Evolutionary conservation across 2,797 vertebrate genomes (phyloP), one percentile per base, ranked within the genome.

Genomic region (Setipinna tenuifilis): DNA sequence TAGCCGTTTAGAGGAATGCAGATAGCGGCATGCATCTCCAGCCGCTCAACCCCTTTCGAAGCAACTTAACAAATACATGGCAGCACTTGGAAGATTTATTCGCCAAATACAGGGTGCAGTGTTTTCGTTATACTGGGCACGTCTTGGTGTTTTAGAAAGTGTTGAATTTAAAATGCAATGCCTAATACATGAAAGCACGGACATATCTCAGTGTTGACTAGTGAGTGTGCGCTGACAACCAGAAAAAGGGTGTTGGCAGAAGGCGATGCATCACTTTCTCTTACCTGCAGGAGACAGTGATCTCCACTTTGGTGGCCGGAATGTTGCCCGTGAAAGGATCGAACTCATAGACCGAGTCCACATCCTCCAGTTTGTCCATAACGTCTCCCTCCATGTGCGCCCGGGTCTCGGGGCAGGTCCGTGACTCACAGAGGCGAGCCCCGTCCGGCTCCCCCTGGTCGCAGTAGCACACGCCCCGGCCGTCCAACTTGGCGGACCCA

Each of bases 201-300:
- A 7, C 16, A 7, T 75, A 75, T 41, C 1, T 35, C 6, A 35
- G 68, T 41, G 28, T 10, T 75, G 31, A 17, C 19, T 31, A 2
- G 68, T 41, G 28, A 10, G 28, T 35, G 28, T 17, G 25, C 17
- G 28, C 28, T 75, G 28, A 19, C 28, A 41, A 75, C 28, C 14
- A 41, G 68, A 54, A 75, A 71, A 35, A 75, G 68, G 68, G 68
- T 75, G 68, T 75, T 75, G 68, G 68, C 68, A 75, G 14, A 19
- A 41, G 3, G 25, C 28, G 28, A 75, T 75, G 68, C 31, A 41
- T 31, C 31, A 41, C 68, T 75, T 41, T 75, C 2, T 65, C 97
- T 94, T 95, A 98, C 98, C 98, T 97, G 97, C 98, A 98, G 62
- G 98, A 99, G 87, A 98, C 98, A 54, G 97, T 98, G 92, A 98